Percentiles rank a stretch among this genome's conserved stretches.
These are phyloP conservation scores for Hemibagrus wyckioides DNA, from an alignment of 2,113 vertebrate genomes.

Conservation along the genomic window DNA sequence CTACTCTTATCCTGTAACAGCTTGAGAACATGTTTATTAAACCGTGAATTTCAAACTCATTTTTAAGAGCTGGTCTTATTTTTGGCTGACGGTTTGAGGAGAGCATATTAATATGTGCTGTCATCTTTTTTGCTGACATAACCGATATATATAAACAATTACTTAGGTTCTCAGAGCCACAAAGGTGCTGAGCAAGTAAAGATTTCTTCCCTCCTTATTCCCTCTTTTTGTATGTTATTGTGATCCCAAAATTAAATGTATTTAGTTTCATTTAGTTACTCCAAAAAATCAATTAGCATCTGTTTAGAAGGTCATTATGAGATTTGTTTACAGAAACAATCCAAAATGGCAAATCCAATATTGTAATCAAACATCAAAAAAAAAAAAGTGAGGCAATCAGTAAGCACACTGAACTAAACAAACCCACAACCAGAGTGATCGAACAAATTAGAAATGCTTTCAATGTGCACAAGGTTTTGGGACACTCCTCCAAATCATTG, in stretches of 20 bases:
- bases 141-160: background rate
- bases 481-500: no score
- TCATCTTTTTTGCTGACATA: background rate
- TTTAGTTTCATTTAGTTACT: background rate
- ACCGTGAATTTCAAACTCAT: background rate
- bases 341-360: background rate
- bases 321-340: background rate
- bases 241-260: background rate
- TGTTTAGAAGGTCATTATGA: no score
- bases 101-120: background rate
- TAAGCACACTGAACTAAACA: background rate
- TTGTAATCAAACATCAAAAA: background rate
- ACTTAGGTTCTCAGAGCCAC: background rate
- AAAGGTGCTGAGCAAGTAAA: background rate
- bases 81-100: background rate
- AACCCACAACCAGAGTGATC: background rate
- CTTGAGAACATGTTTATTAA: background rate
- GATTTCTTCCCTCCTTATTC: background rate
- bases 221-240: background rate
- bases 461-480: background rate
- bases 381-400: background rate
- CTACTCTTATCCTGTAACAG: background rate
- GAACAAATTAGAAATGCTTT: background rate
- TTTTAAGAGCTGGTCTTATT: background rate
- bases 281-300: background rate